Base-by-base conservation (phyloP, 2,797 vertebrate species). In the Peromyscus eremicus region DNA sequence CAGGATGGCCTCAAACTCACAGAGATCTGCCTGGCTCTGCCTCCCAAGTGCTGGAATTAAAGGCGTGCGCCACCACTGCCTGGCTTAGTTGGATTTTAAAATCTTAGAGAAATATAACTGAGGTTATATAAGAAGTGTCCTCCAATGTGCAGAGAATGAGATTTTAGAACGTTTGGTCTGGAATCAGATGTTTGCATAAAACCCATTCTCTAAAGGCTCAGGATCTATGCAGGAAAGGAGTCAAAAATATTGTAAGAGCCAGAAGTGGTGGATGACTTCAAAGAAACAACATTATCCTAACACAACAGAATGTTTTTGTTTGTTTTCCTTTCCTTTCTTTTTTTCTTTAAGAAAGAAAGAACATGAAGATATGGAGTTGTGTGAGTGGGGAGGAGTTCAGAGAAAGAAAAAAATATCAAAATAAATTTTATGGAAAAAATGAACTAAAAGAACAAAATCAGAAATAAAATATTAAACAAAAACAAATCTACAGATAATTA, bases 391-490 rank as follows among this genome's bases (percentile, higher is more conserved):
- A 62, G 16, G 25, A 64, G 16, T 43, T 64, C 25, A 64, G 7
- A 21, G 27, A 27, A 52, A 17, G 16, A 17, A 25, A 43, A 64
- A 32, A 12, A 32, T 25, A 3, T 32, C 27, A 64, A 2, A 83
- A 64, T 32, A 64, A 21, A 64, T 0, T 34, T 3, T 21, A 66
- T 84, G 29, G 34, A 46, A 32, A 64, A 4, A 32, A 8, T 46
- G 32, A 34, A 46, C 16, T 13, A 46, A 21, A 66, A 40, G 40
- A 29, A 89, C 43, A 95, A 95, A 46, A 43, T 0, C 2, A 52
- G 2, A 95, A 91, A 82, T 88, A 94, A 95, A 76, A 90, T 76
- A 95, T 17, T 91, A 34, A 86, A 40, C 6, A 49, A 60, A 85
- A 66, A 25, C 0, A 82, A 29, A 57, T 71, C 52, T 5, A 91